phyloP scores from a whole-genome alignment of 1,140 invertebrate species.

The Phthorimaea operculella region DNA sequence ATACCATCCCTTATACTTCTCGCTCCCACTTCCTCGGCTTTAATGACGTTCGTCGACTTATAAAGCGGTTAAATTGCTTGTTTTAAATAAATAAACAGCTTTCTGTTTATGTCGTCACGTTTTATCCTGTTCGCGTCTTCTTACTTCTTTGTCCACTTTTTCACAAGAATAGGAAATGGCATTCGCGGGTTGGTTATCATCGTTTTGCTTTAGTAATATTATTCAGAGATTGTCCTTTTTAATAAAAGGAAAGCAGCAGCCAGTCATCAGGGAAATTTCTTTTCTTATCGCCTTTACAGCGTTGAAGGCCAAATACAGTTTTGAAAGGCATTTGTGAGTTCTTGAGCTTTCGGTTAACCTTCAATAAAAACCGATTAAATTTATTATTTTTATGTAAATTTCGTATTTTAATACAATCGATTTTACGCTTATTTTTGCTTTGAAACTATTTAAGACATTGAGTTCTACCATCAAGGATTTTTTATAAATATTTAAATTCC shows the following conservation, averaged over 20 bases:
- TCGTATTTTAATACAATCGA: too few relatives aligned
- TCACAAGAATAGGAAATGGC: not conserved
- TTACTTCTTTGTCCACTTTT: conserved; percentile 7
- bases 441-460: too few relatives aligned
- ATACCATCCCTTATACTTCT: conserved; percentile 47
- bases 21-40: conserved; percentile 17
- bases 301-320: not conserved
- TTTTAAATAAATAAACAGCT: conserved; percentile 53
- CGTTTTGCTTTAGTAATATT: conserved; percentile 2
- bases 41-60: conserved; percentile 46
- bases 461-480: too few relatives aligned
- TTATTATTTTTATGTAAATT: too few relatives aligned
- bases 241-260: not conserved
- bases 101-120: conserved; percentile 29
- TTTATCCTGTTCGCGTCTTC: conserved; percentile 16
- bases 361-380: too few relatives aligned
- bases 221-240: conserved; percentile 3
- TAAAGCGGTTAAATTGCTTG: conserved; percentile 47
- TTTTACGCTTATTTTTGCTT: too few relatives aligned
- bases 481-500: too few relatives aligned
- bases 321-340: not conserved
- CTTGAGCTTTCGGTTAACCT: too few relatives aligned
- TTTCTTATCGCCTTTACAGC: not conserved
- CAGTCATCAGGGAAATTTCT: not conserved
- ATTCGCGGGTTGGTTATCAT: conserved; percentile 2